Evolutionary conservation across 2,888 invertebrate species (phyloP), one percentile per base, ranked within the genome.

Genomic region (Meloe dianella): DNA sequence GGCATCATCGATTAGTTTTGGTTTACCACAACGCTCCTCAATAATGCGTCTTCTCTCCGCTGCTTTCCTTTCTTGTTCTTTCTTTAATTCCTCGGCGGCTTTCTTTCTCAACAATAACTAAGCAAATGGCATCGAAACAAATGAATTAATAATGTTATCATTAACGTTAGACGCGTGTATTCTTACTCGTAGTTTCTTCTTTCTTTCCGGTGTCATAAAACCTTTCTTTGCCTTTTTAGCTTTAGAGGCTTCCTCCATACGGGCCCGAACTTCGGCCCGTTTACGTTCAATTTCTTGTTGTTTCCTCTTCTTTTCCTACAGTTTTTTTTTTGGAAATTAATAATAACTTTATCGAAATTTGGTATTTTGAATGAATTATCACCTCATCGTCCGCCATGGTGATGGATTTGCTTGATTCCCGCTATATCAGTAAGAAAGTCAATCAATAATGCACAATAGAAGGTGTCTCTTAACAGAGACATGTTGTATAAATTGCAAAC

Each of bases 161-260:
- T n/a, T n/a, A n/a, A n/a, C n/a, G n/a, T n/a, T n/a, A n/a, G n/a
- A n/a, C n/a, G n/a, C n/a, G n/a, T n/a, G n/a, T n/a, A n/a, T n/a
- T 88, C 93, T 89, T 84, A 97, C 97, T 91, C 98, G 93, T 84
- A 98, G 95, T 87, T 98, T 97, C 95, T 98, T 98, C 94, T 98
- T 98, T 88, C 98, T 96, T 88, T 98, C 98, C 73, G 98, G 97
- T 83, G 98, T 97, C 96, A 97, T 97, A 92, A 98, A 98, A 91
- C 98, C 98, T 89, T 98, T 98, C 93, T 98, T 98, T 85, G 96
- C 96, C 89, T 97, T 97, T 89, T 98, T 98, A 85, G 95, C 96
- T 85, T 96, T 95, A 85, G 97, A 96, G 87, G 97, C 96, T 86
- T 97, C 97, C 88, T 98, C 98, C 90, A 98, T 94, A 85, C 97